Conservation (phyloP, 1,140 invertebrate species). For the Caenorhabditis remanei region DNA sequence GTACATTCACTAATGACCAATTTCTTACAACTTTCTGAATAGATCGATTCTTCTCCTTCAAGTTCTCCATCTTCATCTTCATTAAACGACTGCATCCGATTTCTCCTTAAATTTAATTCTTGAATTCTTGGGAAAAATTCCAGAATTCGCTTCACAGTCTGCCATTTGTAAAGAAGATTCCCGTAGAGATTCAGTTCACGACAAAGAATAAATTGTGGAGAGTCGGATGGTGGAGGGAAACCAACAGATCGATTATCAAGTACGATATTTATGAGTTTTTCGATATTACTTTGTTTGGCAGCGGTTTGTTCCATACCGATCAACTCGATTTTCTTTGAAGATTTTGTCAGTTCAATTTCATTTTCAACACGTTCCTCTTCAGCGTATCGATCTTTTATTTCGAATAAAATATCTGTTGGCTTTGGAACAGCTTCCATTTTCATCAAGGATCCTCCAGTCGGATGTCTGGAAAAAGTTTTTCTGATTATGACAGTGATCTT, state of each 20-base stretch:
- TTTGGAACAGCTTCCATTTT: constrained; percentile 17
- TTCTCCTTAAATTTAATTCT: constrained; percentile 59
- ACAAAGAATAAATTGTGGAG: constrained; percentile 52
- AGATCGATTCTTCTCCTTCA: background rate
- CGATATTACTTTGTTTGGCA: constrained; percentile 49
- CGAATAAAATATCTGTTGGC: constrained; percentile 57
- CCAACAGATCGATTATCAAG: constrained; percentile 61
- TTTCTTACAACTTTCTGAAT: constrained; percentile 32
- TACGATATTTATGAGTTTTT: constrained; percentile 56
- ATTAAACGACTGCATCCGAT: constrained; percentile 54
- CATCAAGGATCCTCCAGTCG: constrained; percentile 61
- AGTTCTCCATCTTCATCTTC: constrained; percentile 12
- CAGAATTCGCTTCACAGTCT: constrained; percentile 56
- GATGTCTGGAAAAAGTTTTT: constrained; percentile 52
- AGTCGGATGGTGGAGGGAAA: constrained; percentile 15
- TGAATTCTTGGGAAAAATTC: constrained; percentile 54
- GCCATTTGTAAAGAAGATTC: constrained; percentile 63
- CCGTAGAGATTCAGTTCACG: constrained; percentile 64
- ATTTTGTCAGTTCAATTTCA: background rate
- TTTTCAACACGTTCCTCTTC: constrained; percentile 32
- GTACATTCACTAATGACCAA: constrained; percentile 19
- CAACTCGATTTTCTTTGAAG: constrained; percentile 59
- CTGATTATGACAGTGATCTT: no score
- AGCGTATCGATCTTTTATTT: constrained; percentile 48
- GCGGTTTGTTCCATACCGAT: constrained; percentile 57